Evolutionary conservation across 2,113 vertebrate genomes (phyloP).

Genomic region (Corapipo altera): DNA sequence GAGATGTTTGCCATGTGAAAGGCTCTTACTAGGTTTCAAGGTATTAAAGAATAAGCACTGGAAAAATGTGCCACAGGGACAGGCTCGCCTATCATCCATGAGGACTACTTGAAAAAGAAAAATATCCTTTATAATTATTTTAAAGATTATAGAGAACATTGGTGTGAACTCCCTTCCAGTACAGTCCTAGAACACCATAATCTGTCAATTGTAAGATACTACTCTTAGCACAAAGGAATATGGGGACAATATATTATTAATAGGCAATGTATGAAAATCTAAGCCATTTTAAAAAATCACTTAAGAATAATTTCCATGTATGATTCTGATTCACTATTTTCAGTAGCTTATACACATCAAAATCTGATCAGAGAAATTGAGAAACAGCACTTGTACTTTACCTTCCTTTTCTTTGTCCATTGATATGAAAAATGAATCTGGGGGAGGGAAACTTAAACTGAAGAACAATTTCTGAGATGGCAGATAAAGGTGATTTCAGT

Average conservation of each 20-base stretch:
- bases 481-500: not conserved
- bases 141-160: not conserved
- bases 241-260: not conserved
- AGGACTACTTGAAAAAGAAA: not conserved
- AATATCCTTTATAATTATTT: not conserved
- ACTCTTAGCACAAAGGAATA: not conserved
- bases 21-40: not conserved
- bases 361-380: not conserved
- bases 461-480: not conserved
- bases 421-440: not conserved
- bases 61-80: not conserved
- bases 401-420: not conserved
- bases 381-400: not conserved
- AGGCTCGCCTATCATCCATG: not conserved
- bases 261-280: not conserved
- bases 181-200: not conserved
- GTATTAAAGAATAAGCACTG: not conserved
- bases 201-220: not conserved
- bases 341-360: not conserved
- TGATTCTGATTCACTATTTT: not conserved
- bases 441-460: not conserved
- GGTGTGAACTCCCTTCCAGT: not conserved
- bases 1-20: not conserved
- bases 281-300: not conserved
- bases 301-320: not conserved